These are phyloP conservation scores for Drosophila albomicans DNA, from an alignment of 1,140 invertebrate species.

Conservation along the genomic window DNA sequence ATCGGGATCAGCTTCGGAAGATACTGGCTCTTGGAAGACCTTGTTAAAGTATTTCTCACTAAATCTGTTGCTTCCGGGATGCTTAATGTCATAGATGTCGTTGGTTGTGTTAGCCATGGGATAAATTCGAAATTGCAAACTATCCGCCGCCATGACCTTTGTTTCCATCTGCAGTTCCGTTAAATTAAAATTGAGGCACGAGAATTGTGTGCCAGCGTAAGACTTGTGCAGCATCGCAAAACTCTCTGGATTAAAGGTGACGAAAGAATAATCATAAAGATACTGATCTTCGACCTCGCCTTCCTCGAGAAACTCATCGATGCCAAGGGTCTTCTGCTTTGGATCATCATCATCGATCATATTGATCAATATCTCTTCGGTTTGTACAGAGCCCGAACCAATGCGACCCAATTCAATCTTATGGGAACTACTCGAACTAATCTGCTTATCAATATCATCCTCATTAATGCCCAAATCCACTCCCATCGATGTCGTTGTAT, in stretches of 20 bases:
- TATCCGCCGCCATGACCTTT: slow-evolving; percentile 40
- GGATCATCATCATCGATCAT: background rate
- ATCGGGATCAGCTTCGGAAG: slow-evolving; percentile 63
- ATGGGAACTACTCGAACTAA: slow-evolving; percentile 71
- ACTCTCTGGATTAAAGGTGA: slow-evolving; percentile 36
- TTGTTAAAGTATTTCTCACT: no score
- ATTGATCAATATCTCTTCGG: slow-evolving; percentile 7
- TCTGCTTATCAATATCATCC: slow-evolving; percentile 60
- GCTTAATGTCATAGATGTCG: background rate
- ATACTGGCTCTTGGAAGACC: slow-evolving; percentile 4
- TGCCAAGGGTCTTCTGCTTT: background rate
- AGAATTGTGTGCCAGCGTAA: slow-evolving; percentile 55
- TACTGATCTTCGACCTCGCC: slow-evolving; percentile 33
- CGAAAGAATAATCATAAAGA: slow-evolving; percentile 37
- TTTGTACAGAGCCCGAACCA: background rate
- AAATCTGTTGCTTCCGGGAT: no score
- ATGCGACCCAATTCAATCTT: no score
- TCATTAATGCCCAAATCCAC: slow-evolving; percentile 39
- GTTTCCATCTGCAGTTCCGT: slow-evolving; percentile 46
- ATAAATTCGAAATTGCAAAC: slow-evolving; percentile 45
- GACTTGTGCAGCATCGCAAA: slow-evolving; percentile 39
- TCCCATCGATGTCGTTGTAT: slow-evolving; percentile 25
- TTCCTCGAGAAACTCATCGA: slow-evolving; percentile 6
- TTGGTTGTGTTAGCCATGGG: background rate
- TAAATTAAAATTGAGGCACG: slow-evolving; percentile 14